Evolutionary conservation across 35 echinoderm and acorn worm species (phyloP).

Genomic region (Stichopus chloronotus): DNA sequence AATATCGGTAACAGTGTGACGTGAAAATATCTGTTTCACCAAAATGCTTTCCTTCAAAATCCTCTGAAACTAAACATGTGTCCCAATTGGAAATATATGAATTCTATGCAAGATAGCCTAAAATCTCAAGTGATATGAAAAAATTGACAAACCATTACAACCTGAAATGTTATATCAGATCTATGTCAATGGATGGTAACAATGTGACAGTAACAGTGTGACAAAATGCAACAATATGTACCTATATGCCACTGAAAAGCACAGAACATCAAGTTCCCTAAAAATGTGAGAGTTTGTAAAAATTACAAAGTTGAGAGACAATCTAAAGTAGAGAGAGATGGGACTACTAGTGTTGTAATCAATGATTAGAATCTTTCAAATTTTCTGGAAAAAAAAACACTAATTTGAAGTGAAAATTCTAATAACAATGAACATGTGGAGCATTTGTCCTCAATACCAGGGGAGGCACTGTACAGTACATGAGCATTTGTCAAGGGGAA

Average conservation of each 20-base stretch:
- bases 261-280: neutral
- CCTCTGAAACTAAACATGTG: neutral
- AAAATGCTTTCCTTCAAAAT: neutral
- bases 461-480: too few relatives aligned
- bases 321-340: neutral
- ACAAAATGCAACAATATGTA: conserved; percentile 18
- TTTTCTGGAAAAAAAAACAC: too few relatives aligned
- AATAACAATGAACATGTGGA: too few relatives aligned
- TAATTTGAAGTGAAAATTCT: too few relatives aligned
- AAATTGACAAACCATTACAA: conserved; percentile 6
- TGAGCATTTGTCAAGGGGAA: too few relatives aligned
- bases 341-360: too few relatives aligned
- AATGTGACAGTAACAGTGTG: conserved; percentile 19
- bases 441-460: too few relatives aligned
- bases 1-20: neutral
- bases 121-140: neutral
- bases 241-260: neutral
- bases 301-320: neutral
- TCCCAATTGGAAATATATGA: neutral
- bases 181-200: conserved; percentile 1
- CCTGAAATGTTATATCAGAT: conserved; percentile 27
- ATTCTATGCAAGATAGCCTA: conserved; percentile 6
- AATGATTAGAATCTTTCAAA: too few relatives aligned
- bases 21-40: too few relatives aligned
- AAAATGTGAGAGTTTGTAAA: neutral